Evolutionary conservation across 1,140 invertebrate species (phyloP).

Genomic region (Chrysomallon squamiferum): DNA sequence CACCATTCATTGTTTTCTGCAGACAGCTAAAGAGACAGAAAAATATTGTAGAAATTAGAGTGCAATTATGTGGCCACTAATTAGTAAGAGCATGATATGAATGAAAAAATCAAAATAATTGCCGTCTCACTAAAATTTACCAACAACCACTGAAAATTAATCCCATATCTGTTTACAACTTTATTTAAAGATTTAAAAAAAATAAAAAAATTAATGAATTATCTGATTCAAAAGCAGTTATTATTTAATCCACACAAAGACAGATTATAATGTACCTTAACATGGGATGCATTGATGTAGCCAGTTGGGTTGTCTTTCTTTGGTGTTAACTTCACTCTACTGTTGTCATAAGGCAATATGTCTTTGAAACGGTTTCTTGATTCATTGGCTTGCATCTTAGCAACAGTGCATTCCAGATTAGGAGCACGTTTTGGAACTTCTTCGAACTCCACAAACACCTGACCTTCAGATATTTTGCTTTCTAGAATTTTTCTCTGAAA

Average conservation of each 20-base stretch:
- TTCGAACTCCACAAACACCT: conserved; percentile 87
- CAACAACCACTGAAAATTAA: no score
- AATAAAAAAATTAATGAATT: no score
- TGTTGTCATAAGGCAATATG: conserved; percentile 88
- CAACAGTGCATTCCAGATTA: conserved; percentile 73
- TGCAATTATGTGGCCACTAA: no score
- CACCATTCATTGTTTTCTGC: conserved; percentile 53
- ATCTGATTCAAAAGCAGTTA: no score
- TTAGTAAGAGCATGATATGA: no score
- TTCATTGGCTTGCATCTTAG: conserved; percentile 68
- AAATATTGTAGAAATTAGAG: no score
- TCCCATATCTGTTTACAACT: no score
- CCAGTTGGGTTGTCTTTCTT: conserved; percentile 81
- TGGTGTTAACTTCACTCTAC: conserved; percentile 77
- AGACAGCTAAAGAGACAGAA: conserved; percentile 35
- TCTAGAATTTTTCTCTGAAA: conserved; percentile 81
- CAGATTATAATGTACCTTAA: conserved; percentile 75
- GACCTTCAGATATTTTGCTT: conserved; percentile 79
- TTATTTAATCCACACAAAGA: no score
- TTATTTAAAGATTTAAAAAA: no score
- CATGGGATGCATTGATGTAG: conserved; percentile 89
- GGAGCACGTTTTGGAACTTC: conserved; percentile 81
- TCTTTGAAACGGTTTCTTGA: conserved; percentile 69
- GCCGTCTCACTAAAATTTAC: not conserved
- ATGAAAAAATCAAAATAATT: not conserved